Percentiles rank a stretch among this genome's conserved stretches.
These are phyloP conservation scores for Tinea trinotella DNA, from an alignment of 2,888 invertebrate species.

Conservation along the genomic window DNA sequence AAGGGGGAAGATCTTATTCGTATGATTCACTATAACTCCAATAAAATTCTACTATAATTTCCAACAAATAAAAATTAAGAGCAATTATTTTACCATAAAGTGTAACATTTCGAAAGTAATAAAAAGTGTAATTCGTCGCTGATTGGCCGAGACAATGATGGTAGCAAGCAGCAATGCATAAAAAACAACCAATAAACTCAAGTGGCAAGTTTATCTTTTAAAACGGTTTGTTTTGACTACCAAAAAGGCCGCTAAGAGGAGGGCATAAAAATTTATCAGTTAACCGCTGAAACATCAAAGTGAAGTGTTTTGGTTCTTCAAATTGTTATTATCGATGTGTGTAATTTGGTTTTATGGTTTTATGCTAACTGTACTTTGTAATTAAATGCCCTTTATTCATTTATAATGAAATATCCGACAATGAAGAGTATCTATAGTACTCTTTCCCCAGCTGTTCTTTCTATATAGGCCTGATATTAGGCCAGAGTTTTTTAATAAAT, in stretches of 20 bases:
- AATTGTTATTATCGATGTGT: conserved; percentile 2
- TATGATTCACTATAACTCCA: too few species aligned
- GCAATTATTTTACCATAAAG: too few species aligned
- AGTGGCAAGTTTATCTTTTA: conserved; percentile 54
- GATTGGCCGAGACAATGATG: not conserved
- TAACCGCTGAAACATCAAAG: conserved; percentile 45
- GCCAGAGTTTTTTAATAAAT: too few species aligned
- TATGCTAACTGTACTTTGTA: not conserved
- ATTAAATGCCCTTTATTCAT: too few species aligned
- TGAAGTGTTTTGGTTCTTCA: conserved; percentile 19
- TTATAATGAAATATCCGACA: too few species aligned
- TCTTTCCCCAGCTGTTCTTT: too few species aligned
- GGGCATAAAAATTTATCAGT: conserved; percentile 51
- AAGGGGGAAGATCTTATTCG: too few species aligned
- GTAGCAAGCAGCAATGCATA: conserved; percentile 20
- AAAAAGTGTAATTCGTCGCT: conserved; percentile 18
- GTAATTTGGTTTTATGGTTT: not conserved
- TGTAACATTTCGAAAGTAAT: conserved; percentile 1
- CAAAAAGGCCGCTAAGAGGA: conserved; percentile 37
- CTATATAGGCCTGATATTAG: too few species aligned
- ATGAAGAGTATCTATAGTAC: too few species aligned
- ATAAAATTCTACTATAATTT: too few species aligned
- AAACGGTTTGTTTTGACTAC: conserved; percentile 71
- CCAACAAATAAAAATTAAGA: too few species aligned
- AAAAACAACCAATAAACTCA: conserved; percentile 49